Conservation (phyloP, 2,797 vertebrate genomes). For the Amphiprion clarkii region DNA sequence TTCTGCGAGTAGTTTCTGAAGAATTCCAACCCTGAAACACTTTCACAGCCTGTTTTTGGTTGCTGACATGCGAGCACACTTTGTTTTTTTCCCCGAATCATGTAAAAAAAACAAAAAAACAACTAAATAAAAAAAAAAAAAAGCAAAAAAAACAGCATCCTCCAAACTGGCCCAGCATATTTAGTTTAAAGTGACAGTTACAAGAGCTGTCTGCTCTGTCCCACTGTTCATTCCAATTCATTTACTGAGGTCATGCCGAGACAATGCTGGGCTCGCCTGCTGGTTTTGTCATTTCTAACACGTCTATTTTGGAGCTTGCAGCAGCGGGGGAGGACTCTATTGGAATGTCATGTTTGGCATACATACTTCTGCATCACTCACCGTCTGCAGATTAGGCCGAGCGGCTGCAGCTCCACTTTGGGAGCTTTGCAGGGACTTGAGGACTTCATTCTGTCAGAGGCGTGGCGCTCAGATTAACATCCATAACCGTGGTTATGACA, state of each 20-base stretch:
- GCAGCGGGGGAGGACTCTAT: constrained; percentile 51
- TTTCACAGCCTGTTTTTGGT: constrained; percentile 23
- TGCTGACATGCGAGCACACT: constrained; percentile 25
- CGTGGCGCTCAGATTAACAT: constrained; percentile 59
- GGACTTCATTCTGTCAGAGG: constrained; percentile 61
- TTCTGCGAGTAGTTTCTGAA: constrained; percentile 25
- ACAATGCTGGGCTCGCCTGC: constrained; percentile 64
- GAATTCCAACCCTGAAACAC: constrained; percentile 29
- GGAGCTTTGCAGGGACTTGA: constrained; percentile 54
- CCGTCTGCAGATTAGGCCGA: constrained; percentile 65
- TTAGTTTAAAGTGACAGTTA: constrained; percentile 69
- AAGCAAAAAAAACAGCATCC: constrained; percentile 7
- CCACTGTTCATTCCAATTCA: constrained; percentile 65
- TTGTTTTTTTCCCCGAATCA: constrained; percentile 28
- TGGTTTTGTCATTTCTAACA: constrained; percentile 71
- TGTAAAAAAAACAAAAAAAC: neutral
- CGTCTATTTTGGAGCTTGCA: constrained; percentile 72
- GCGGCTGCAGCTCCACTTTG: constrained; percentile 54
- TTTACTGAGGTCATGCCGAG: constrained; percentile 64
- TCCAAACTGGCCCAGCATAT: constrained; percentile 39
- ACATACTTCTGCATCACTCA: constrained; percentile 66
- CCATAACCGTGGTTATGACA: constrained; percentile 44
- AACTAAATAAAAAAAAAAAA: constrained; percentile 3
- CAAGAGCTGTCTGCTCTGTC: constrained; percentile 48
- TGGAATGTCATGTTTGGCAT: constrained; percentile 72